phyloP scores from a whole-genome alignment of 2,113 vertebrate genomes.

The Crotophaga sulcirostris region DNA sequence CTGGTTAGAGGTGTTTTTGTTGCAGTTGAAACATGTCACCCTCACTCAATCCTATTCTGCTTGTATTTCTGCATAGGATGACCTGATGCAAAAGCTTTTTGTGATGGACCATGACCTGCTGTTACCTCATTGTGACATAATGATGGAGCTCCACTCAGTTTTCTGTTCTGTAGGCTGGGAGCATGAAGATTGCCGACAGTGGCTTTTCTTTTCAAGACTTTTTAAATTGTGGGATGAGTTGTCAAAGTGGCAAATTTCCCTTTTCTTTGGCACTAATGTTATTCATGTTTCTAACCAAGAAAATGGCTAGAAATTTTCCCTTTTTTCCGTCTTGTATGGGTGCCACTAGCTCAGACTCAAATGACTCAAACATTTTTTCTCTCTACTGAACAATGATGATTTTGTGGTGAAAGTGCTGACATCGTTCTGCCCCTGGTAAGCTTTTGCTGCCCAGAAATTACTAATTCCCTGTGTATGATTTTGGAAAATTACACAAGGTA shows the following conservation, averaged over 20 bases:
- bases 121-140: not conserved
- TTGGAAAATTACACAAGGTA: not conserved
- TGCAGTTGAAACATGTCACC: accelerated
- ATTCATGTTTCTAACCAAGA: not conserved
- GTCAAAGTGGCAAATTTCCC: not conserved
- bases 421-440: not conserved
- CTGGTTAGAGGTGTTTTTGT: not conserved
- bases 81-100: not conserved
- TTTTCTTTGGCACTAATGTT: not conserved
- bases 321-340: not conserved
- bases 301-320: not conserved
- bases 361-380: not conserved
- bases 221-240: not conserved
- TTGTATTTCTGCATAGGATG: not conserved
- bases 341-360: not conserved
- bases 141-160: not conserved
- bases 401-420: slow-evolving; percentile 3
- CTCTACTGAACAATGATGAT: not conserved
- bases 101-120: too few relatives aligned
- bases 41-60: not conserved
- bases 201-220: not conserved
- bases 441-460: slow-evolving; percentile 1
- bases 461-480: not conserved
- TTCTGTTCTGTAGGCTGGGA: not conserved
- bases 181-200: not conserved